Evolutionary conservation across 2,113 vertebrate genomes (phyloP), one percentile per base, ranked within the genome.

Genomic region (Alethe diademata): DNA sequence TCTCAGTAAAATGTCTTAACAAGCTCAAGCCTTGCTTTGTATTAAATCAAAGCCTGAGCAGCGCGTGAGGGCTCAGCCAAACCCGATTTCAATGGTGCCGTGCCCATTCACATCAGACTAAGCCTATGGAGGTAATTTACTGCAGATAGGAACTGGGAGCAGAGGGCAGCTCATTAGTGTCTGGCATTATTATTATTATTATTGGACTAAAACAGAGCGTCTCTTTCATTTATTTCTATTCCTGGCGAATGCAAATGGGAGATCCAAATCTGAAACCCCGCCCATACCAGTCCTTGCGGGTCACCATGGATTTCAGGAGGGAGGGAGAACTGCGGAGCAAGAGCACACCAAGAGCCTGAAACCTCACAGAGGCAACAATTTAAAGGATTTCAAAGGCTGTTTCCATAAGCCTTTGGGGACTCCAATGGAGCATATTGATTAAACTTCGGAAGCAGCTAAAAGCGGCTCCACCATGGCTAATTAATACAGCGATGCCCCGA

Each of bases 371-470:
- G 54, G 74, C 74, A 96, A 87, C 96, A 97, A 90, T 95, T 92
- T 95, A 95, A 86, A 94, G 83, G 96, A 96, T 97, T 97, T 97
- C 96, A 96, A 96, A 97, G 91, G 82, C 95, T 96, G 92, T 95
- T 97, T 96, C 93, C 89, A 67, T 73, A 84, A 95, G 91, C 95
- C 95, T 95, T 96, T 96, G 84, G 95, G 95, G 96, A 95, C 88
- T 96, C 86, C 78, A 86, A 71, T 61, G 96, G 61, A 95, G 88
- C 85, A 69, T 97, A 97, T 97, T 97, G 97, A 97, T 97, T 97
- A 97, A 95, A 95, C 95, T 96, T 97, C 58, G 79, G 92, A 90
- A 97, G 87, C 83, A 86, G 95, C 96, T 96, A 87, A 96, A 95
- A 95, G 96, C 92, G 58, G 90, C 88, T 96, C 86, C 91, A 75